Evolutionary conservation across 2,797 vertebrate genomes (phyloP).

Genomic region (Chelonia mydas): DNA sequence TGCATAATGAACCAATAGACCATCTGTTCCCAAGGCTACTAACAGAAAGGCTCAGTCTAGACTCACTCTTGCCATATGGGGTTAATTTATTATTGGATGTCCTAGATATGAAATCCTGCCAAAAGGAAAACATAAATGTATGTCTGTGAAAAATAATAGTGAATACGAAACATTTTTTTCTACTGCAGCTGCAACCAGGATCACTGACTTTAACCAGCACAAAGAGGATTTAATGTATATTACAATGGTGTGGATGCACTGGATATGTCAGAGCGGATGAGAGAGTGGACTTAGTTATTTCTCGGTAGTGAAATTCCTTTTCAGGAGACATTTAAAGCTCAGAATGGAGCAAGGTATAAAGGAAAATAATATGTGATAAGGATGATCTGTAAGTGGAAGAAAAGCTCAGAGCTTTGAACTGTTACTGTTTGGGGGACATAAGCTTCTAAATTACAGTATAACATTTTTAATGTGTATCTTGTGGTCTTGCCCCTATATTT

Average conservation of each 20-base stretch:
- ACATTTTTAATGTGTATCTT: background rate
- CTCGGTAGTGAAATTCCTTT: background rate
- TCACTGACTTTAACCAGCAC: background rate
- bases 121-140: background rate
- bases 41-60: background rate
- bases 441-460: background rate
- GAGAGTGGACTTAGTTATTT: background rate
- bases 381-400: background rate
- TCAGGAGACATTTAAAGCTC: background rate
- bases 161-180: constrained; percentile 9
- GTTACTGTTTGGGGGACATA: background rate
- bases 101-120: background rate
- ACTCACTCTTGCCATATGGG: background rate
- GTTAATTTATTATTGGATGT: background rate
- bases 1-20: background rate
- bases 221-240: background rate
- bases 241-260: background rate
- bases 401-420: background rate
- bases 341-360: background rate
- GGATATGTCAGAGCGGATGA: background rate
- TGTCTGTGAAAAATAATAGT: background rate
- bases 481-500: background rate
- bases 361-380: background rate
- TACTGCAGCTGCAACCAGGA: background rate
- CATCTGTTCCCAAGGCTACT: background rate